Base-by-base conservation (phyloP, 2,888 invertebrate genomes). In the Diplolepis rosae region DNA sequence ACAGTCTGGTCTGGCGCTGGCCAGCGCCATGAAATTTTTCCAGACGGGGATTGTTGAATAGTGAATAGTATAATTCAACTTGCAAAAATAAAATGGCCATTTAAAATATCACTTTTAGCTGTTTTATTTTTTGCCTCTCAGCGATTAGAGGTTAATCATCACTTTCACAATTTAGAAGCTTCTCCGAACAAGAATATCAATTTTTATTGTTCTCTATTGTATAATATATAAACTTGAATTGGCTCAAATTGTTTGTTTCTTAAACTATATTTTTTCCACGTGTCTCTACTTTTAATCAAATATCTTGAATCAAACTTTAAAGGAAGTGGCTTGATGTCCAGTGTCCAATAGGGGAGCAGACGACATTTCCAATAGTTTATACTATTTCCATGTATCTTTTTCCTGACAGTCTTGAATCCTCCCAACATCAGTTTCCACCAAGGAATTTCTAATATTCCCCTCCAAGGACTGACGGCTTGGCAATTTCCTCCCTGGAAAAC, bases 401-500 rank as follows among this genome's bases (percentile, higher is more conserved):
- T 75, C 75, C 74, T 75, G 73, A 74, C 77, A 74, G 66, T 72
- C 45, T 68, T 68, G 72, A 71, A 75, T 77, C 75, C 76, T 74
- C 70, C 69, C 77, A 75, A 75, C 77, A 75, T 74, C 69, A 75
- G 72, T 73, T 74, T 74, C 71, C 70, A 24, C 68, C 73, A 70
- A 69, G 79, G 79, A 82, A 82, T 80, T 80, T 81, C 77, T 81
- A 80, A 79, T 80, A 80, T 79, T 79, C 78, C 71, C 48, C 69
- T 74, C 72, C 72, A 71, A 76, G 73, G 74, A 76, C 75, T 71
- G 79, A 79, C 80, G 77, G 78, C 75, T 77, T 78, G 78, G 81
- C 77, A 83, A 82, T 84, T 82, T 81, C 79, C 79, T 77, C 76
- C 75, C 68, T 69, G 75, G 75, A 75, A 77, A 71, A 71, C 75